Evolutionary conservation across 2,888 invertebrate genomes (phyloP), one percentile per base, ranked within the genome.

Genomic region (Sipha maydis): DNA sequence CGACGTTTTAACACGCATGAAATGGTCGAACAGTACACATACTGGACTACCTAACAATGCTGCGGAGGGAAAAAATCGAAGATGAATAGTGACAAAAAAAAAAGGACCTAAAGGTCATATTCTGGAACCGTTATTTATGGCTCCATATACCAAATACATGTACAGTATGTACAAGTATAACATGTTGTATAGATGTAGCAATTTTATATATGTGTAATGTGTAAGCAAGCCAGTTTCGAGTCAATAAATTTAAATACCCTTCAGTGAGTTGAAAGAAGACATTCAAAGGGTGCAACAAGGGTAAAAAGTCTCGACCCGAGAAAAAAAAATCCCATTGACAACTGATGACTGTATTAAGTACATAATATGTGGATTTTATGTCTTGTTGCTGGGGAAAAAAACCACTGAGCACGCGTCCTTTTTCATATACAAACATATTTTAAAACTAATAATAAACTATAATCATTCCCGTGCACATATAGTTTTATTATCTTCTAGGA

Each of bases 101-200:
- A 75, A 88, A 88, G 61, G 34, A 67, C 61, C 88, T 48, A 82
- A 82, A 75, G 75, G 88, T 88, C 75, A 75, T 75, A 61, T 41
- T 88, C 75, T 48, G 17, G 5, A 69, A 88, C 88, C 88, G 88
- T 88, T 88, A 88, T 88, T 88, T 88, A 88, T 88, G 88, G 31
- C 56, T 79, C 56, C 28, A 41, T 31, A 71, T 78, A 34, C 34
- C 31, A 31, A 76, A 84, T 48, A n/a, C 38, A 75, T 9, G 56
- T 84, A 28, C 38, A 85, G 41, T 56, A 31, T 48, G 48, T 69
- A 34, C 41, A 9, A n/a, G n/a, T n/a, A n/a, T n/a, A n/a, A 31
- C 25, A 31, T 54, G 17, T 73, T 31, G 11, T 71, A 28, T 71
- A 71, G 71, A 17, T 71, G 28, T 28, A 56, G 34, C 54, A 56